Percentiles rank a stretch among this genome's conserved stretches.
These are phyloP conservation scores for Alauda arvensis DNA, from an alignment of 2,797 vertebrate genomes.

Conservation along the genomic window DNA sequence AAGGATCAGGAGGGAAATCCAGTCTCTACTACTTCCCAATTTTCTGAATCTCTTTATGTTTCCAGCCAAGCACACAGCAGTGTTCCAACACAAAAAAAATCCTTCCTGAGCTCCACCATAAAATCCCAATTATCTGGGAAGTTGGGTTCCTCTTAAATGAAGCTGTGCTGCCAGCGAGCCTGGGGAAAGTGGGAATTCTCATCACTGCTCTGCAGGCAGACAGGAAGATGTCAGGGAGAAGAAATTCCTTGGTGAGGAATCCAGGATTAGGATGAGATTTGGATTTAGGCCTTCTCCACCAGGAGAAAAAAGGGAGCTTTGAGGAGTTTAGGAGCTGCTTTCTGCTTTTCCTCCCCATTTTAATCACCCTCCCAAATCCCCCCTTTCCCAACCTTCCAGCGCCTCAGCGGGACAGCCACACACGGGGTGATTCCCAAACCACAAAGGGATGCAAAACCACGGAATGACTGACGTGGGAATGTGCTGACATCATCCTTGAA, in stretches of 20 bases:
- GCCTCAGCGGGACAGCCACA: background rate
- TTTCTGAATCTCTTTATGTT: background rate
- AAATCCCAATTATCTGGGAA: background rate
- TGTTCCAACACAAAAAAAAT: background rate
- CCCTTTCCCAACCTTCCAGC: background rate
- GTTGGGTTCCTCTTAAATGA: background rate
- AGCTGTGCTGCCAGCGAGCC: background rate
- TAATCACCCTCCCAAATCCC: background rate
- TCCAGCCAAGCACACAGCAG: background rate
- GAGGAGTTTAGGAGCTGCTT: background rate
- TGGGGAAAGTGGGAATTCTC: background rate
- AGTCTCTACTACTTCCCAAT: background rate
- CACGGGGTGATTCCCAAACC: accelerated
- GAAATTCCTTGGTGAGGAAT: background rate
- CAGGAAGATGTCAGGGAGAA: background rate
- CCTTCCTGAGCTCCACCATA: background rate
- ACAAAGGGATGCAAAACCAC: accelerated
- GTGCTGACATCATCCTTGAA: conserved; percentile 94
- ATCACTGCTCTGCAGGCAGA: background rate
- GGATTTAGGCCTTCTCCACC: background rate
- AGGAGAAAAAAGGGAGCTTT: background rate
- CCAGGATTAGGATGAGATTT: background rate
- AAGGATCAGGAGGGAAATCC: background rate
- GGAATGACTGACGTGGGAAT: conserved; percentile 80
- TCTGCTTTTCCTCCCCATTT: background rate